Evolutionary conservation across 2,888 invertebrate genomes (phyloP).

Genomic region (Axea sp.): DNA sequence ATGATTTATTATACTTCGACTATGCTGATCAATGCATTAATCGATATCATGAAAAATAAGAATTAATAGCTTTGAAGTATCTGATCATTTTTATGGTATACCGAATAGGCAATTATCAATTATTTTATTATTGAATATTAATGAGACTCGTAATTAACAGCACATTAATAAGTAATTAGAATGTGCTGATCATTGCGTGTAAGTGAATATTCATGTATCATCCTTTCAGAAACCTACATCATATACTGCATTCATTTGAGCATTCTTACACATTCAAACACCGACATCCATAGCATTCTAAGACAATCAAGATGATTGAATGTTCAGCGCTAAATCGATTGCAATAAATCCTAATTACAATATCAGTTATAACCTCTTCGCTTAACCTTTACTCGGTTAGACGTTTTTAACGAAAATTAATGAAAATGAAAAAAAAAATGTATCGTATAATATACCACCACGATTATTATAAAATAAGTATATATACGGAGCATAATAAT

Average conservation of each 20-base stretch:
- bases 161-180: slow-evolving; percentile 47
- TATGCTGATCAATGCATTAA: slow-evolving; percentile 38
- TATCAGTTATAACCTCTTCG: slow-evolving; percentile 42
- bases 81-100: slow-evolving; percentile 8
- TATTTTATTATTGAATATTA: slow-evolving; percentile 49
- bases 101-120: slow-evolving; percentile 38
- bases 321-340: slow-evolving; percentile 42
- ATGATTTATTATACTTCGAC: slow-evolving; percentile 28
- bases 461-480: background rate
- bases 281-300: slow-evolving; percentile 13
- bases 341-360: slow-evolving; percentile 53
- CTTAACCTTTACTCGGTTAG: slow-evolving; percentile 24
- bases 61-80: slow-evolving; percentile 18
- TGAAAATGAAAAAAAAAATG: slow-evolving; percentile 1
- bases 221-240: slow-evolving; percentile 11
- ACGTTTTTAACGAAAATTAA: slow-evolving; percentile 23
- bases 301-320: slow-evolving; percentile 53
- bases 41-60: slow-evolving; percentile 34
- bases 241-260: slow-evolving; percentile 36
- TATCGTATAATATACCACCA: background rate
- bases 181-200: slow-evolving; percentile 39
- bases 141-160: slow-evolving; percentile 46
- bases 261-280: slow-evolving; percentile 26
- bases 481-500: no score
- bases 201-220: slow-evolving; percentile 48